Conservation (phyloP, 2,888 invertebrate genomes). For the Anodontia alba region DNA sequence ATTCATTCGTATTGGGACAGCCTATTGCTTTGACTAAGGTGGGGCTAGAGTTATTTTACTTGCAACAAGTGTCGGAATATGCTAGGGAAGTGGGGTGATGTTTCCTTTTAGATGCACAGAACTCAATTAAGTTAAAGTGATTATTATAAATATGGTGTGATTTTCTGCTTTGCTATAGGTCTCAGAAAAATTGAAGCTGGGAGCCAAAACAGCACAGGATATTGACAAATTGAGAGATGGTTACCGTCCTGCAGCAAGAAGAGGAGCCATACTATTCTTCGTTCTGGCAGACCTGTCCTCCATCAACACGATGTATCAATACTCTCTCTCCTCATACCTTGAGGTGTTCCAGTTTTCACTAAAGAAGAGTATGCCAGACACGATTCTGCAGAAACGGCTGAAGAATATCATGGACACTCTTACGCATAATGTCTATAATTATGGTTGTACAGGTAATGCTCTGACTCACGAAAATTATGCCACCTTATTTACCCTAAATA, state of each 20-base stretch:
- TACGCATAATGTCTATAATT: constrained; percentile 95
- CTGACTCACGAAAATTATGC: too few relatives aligned
- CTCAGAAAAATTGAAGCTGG: constrained; percentile 91
- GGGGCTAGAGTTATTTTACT: too few relatives aligned
- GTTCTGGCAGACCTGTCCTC: constrained; percentile 95
- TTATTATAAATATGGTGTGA: too few relatives aligned
- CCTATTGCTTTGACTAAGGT: too few relatives aligned
- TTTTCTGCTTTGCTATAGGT: constrained; percentile 85
- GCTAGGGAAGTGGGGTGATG: too few relatives aligned
- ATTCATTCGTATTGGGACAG: too few relatives aligned
- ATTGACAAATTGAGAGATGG: constrained; percentile 94
- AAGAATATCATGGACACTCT: constrained; percentile 93
- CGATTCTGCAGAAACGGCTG: constrained; percentile 90
- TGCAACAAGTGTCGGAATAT: too few relatives aligned
- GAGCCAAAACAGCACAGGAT: constrained; percentile 91
- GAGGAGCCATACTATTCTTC: constrained; percentile 96
- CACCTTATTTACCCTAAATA: too few relatives aligned
- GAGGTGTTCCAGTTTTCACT: constrained; percentile 93
- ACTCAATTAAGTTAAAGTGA: too few relatives aligned
- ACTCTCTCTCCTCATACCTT: constrained; percentile 93
- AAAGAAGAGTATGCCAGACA: constrained; percentile 93
- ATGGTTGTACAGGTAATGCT: constrained; percentile 92
- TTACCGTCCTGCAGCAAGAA: constrained; percentile 93
- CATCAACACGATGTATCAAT: constrained; percentile 96
- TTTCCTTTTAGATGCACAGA: too few relatives aligned